phyloP scores from a whole-genome alignment of 2,888 invertebrate genomes.

The Pseudococcus viburni region DNA sequence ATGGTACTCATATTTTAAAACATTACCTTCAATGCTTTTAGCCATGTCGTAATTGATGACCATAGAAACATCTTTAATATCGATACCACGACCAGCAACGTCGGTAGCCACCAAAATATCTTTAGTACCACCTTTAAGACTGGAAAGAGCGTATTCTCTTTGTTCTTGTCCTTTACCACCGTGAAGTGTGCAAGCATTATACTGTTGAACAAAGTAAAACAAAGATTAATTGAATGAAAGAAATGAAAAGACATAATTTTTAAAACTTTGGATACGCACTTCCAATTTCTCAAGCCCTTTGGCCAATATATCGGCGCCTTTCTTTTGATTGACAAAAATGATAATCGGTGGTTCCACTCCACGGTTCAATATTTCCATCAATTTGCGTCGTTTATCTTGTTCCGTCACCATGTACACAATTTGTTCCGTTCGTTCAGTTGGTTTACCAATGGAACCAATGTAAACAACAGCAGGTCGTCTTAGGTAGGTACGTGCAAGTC shows the following conservation, averaged over 20 bases:
- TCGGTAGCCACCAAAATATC: constrained; percentile 99
- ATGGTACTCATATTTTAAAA: neutral
- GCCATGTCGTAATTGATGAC: constrained; percentile 99
- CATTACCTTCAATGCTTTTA: constrained; percentile 91
- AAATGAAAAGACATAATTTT: neutral
- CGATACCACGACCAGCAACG: constrained; percentile 99
- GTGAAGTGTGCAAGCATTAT: constrained; percentile 96
- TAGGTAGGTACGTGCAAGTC: constrained; percentile 93
- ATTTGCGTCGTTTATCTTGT: constrained; percentile 93
- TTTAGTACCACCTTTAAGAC: constrained; percentile 95
- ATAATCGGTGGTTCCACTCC: constrained; percentile 97
- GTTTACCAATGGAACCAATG: constrained; percentile 96
- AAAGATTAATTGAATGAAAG: neutral
- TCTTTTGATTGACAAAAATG: constrained; percentile 99
- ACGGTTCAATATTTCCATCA: constrained; percentile 91
- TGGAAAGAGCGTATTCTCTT: constrained; percentile 96
- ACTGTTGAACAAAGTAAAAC: constrained; percentile 73
- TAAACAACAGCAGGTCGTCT: constrained; percentile 97
- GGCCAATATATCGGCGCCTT: constrained; percentile 97
- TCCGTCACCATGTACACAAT: constrained; percentile 96
- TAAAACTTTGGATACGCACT: constrained; percentile 71
- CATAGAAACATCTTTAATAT: constrained; percentile 98
- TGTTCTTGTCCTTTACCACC: constrained; percentile 99
- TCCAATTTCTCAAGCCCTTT: constrained; percentile 97
- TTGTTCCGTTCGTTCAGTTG: constrained; percentile 98